A percentile compares a stretch with the other conserved stretches of the same genome.
Evolutionary conservation across 2,113 vertebrate genomes (phyloP).

Genomic region (Dicrurus megarhynchus): DNA sequence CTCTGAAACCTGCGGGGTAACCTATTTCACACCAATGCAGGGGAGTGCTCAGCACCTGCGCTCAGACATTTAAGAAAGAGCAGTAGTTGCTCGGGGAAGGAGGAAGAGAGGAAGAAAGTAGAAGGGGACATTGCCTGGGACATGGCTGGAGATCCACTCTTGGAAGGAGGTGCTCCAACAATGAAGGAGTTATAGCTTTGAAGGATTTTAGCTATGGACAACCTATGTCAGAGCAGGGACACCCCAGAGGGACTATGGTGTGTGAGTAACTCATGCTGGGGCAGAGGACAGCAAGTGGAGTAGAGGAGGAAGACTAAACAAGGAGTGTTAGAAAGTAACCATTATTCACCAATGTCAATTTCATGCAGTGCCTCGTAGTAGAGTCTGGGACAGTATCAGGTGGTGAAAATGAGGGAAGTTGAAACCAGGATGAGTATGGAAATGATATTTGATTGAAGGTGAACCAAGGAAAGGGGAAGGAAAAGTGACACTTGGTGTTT

Average conservation of each 20-base stretch:
- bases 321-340: not conserved
- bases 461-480: not conserved
- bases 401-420: not conserved
- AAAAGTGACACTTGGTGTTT: not conserved
- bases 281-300: not conserved
- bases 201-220: not conserved
- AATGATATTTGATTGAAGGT: not conserved
- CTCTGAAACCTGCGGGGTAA: not conserved
- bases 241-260: too few species aligned
- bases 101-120: not conserved
- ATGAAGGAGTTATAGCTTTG: not conserved
- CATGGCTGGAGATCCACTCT: not conserved
- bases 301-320: not conserved
- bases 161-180: not conserved
- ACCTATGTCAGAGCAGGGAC: not conserved
- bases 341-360: not conserved
- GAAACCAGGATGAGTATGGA: not conserved
- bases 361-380: not conserved
- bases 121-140: not conserved
- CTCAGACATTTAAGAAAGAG: not conserved
- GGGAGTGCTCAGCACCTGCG: not conserved
- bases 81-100: not conserved
- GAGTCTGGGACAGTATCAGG: not conserved
- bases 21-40: not conserved
- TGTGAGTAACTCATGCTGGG: not conserved